Evolutionary conservation across 2,113 vertebrate species (phyloP), one percentile per base, ranked within the genome.

Genomic region (Porphyrio hochstetteri): DNA sequence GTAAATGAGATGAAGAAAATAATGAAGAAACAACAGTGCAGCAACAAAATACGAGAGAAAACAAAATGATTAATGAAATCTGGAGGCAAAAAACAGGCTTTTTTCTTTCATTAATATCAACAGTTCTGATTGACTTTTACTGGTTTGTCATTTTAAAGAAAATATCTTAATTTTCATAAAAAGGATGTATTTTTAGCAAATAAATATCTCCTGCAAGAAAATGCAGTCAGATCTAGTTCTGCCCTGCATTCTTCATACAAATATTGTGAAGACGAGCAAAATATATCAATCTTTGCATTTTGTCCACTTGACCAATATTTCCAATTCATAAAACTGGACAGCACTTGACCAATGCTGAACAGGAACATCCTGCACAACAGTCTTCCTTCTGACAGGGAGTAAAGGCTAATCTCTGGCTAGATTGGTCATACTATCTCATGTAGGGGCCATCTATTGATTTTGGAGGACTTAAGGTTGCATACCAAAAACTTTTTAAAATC

Each of bases 311-410:
- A 13, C 16, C 23, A 77, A 9, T 69, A 21, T n/a, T 86, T 77
- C 33, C 16, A 29, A n/a, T n/a, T 87, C 10, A 6, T 64, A 35
- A 52, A 79, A 69, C 20, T 19, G 59, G 33, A 10, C 25, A 40
- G 44, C 0, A 0, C 38, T 1, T 69, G 36, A 27, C 27, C 24
- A 4, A 11, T 0, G 2, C 55, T 74, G 76, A 56, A 57, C 13
- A 40, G 55, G 50, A 35, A 63, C 0, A 16, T 67, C 40, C 31
- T 5, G 5, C 10, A 33, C 10, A 57, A 46, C 11, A 38, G 0
- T 10, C 65, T 59, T 76, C 31, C 55, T 78, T 25, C 60, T 76
- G 46, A 23, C 31, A 59, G 40, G 18, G 28, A 74, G 7, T 21
- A 60, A 74, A 82, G 40, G 23, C 63, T 64, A 10, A 64, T 52